Conservation (phyloP, 1,140 invertebrate species). For the Ericerus pela region DNA sequence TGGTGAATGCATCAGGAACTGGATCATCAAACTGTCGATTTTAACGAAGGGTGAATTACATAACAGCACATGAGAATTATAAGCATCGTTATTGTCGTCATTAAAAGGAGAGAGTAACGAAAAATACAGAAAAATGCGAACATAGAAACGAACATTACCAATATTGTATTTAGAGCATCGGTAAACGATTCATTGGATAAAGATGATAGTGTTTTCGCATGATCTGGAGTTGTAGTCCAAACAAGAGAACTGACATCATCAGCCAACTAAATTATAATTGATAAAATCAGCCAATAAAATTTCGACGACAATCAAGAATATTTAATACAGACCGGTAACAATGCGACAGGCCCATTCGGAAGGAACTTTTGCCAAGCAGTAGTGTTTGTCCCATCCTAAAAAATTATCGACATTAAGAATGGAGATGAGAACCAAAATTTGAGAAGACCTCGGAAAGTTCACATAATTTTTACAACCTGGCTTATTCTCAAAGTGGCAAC, state of each 20-base stretch:
- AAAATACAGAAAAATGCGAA: constrained; percentile 16
- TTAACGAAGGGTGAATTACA: neutral
- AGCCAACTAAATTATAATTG: constrained; percentile 41
- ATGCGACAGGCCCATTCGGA: constrained; percentile 74
- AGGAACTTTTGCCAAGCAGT: constrained; percentile 94
- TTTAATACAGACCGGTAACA: constrained; percentile 58
- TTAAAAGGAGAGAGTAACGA: constrained; percentile 3
- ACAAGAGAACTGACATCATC: constrained; percentile 68
- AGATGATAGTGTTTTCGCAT: constrained; percentile 56
- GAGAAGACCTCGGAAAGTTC: constrained; percentile 22
- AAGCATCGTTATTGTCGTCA: too few species aligned
- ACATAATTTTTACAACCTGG: too few species aligned
- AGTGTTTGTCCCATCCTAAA: constrained; percentile 25
- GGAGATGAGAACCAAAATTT: too few species aligned
- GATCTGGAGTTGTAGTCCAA: constrained; percentile 64
- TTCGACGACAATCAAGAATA: constrained; percentile 17
- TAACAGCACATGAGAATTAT: neutral
- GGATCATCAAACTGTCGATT: neutral
- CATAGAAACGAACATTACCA: too few species aligned
- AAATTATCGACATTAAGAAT: too few species aligned
- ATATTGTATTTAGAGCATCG: constrained; percentile 71
- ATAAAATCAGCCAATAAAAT: constrained; percentile 20
- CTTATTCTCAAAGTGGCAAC: constrained; percentile 73
- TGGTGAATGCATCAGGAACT: constrained; percentile 1
- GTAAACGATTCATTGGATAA: constrained; percentile 68